phyloP scores from a whole-genome alignment of 2,113 vertebrate genomes.

The Plestiodon gilberti region DNA sequence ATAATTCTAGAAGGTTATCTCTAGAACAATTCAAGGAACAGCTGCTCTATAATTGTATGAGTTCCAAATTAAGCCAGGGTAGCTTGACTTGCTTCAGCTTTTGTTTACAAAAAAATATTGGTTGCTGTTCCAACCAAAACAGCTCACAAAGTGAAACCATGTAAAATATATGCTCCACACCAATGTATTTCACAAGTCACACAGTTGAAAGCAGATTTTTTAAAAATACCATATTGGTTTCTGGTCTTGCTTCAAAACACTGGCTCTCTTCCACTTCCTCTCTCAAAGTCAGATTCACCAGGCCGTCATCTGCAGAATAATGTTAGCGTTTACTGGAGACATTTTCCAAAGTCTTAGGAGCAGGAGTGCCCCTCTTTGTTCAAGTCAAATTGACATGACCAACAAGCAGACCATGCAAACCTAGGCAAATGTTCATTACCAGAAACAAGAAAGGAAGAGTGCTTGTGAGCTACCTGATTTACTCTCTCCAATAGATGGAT shows the following conservation, averaged over 20 bases:
- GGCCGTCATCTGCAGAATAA: slow-evolving; percentile 65
- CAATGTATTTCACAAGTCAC: neutral
- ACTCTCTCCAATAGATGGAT: slow-evolving; percentile 48
- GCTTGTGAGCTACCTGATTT: slow-evolving; percentile 55
- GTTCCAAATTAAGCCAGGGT: neutral
- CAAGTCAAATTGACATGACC: neutral
- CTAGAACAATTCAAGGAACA: neutral
- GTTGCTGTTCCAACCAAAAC: neutral
- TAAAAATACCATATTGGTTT: slow-evolving; percentile 63
- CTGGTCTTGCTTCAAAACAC: slow-evolving; percentile 28
- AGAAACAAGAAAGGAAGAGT: neutral
- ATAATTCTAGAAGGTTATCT: neutral
- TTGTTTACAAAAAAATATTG: neutral
- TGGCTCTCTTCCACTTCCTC: slow-evolving; percentile 50
- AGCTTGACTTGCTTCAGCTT: neutral
- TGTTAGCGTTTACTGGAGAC: neutral
- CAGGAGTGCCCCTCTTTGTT: neutral
- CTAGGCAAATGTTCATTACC: neutral
- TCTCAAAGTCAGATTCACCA: slow-evolving; percentile 49
- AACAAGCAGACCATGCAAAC: neutral
- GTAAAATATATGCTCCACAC: neutral
- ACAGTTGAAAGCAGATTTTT: neutral
- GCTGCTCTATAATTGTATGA: neutral
- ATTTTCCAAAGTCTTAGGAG: neutral
- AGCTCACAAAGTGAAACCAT: neutral